phyloP scores from a whole-genome alignment of 2,113 vertebrate species.

The Pomatorhinus ruficollis region DNA sequence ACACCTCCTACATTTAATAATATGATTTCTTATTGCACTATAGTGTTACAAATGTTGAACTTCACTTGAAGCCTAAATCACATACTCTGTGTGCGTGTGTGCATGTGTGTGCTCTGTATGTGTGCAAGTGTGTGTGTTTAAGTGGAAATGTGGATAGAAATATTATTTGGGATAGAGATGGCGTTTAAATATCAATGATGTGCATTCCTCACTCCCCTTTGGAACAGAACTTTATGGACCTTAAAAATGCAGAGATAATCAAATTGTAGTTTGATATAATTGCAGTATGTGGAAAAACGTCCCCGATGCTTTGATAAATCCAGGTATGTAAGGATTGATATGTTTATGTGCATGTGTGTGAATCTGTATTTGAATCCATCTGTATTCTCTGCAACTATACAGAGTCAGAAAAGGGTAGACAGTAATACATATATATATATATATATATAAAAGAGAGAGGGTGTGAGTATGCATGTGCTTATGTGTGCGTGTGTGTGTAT shows the following conservation, averaged over 20 bases:
- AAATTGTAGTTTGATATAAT: slow-evolving; percentile 31
- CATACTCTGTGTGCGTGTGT: slow-evolving; percentile 55
- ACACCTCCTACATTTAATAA: slow-evolving; percentile 85
- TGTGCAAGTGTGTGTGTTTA: not conserved
- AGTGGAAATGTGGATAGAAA: not conserved
- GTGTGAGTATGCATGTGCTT: slow-evolving; percentile 77
- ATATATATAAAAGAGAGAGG: slow-evolving; percentile 63
- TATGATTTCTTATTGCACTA: slow-evolving; percentile 95
- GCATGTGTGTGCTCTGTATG: not conserved
- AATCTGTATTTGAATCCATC: slow-evolving; percentile 2
- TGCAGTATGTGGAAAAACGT: slow-evolving; percentile 57
- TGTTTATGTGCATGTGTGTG: slow-evolving; percentile 33
- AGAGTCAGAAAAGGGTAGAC: slow-evolving; percentile 45
- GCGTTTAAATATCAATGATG: slow-evolving; percentile 86
- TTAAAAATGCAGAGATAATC: slow-evolving; percentile 59
- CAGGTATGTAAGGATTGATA: slow-evolving; percentile 83
- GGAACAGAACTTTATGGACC: slow-evolving; percentile 69
- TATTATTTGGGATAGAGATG: slow-evolving; percentile 17
- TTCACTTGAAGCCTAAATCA: slow-evolving; percentile 83
- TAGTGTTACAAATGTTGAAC: slow-evolving; percentile 88
- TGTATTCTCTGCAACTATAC: slow-evolving; percentile 9
- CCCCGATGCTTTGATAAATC: slow-evolving; percentile 69
- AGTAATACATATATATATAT: slow-evolving; percentile 67
- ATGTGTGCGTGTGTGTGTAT: slow-evolving; percentile 71
- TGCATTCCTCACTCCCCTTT: slow-evolving; percentile 93